Conservation (phyloP, 1,140 invertebrate species). For the Cotesia typhae region DNA sequence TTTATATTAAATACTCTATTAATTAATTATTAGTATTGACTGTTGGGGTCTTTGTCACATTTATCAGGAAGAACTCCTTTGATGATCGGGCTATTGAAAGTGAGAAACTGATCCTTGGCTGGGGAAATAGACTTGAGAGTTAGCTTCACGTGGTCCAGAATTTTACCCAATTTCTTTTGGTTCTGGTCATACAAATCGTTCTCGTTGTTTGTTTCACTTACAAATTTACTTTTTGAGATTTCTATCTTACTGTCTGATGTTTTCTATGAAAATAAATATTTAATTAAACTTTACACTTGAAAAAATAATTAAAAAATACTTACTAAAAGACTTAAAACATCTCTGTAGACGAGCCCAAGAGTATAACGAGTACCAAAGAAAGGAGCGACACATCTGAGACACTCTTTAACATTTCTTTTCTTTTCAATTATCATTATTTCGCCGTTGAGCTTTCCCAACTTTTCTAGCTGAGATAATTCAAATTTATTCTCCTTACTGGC, state of each 20-base stretch:
- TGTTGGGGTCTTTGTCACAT: neutral
- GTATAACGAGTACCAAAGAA: conserved; percentile 42
- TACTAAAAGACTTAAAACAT: conserved; percentile 42
- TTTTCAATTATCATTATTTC: conserved; percentile 48
- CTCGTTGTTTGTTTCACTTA: conserved; percentile 46
- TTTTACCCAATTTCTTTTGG: conserved; percentile 43
- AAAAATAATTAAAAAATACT: conserved; percentile 26
- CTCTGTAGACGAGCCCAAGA: conserved; percentile 31
- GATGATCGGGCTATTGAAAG: conserved; percentile 21
- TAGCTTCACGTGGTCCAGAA: conserved; percentile 43
- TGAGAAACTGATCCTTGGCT: conserved; percentile 2
- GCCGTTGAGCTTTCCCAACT: conserved; percentile 39
- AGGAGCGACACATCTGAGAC: conserved; percentile 39
- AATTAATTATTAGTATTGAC: too few species aligned
- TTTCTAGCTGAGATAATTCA: conserved; percentile 40
- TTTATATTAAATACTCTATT: too few species aligned
- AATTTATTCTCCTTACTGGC: conserved; percentile 32
- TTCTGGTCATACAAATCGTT: conserved; percentile 42
- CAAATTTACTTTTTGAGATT: conserved; percentile 42
- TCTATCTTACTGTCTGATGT: conserved; percentile 41
- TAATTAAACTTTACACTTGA: conserved; percentile 1
- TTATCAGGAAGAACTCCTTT: conserved; percentile 20
- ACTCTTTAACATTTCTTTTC: conserved; percentile 47
- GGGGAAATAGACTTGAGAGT: conserved; percentile 38
- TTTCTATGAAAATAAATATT: conserved; percentile 38